A percentile compares a stretch with the other conserved stretches of the same genome.
phyloP scores from a whole-genome alignment of 30 jellyfish, hydroid and myxozoan species.

The Aurelia sp. region DNA sequence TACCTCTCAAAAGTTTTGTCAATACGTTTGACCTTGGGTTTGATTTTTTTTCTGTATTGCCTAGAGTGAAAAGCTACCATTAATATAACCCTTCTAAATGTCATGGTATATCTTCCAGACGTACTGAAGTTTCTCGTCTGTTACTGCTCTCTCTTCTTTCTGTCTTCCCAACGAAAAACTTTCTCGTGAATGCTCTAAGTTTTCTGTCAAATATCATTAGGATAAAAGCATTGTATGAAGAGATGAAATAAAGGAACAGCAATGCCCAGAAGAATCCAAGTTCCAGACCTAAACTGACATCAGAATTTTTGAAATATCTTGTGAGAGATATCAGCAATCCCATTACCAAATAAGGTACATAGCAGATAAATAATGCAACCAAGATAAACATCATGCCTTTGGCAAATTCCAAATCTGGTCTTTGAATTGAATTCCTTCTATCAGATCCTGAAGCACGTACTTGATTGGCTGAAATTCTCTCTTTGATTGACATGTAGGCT shows the following conservation, averaged over 20 bases:
- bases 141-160: no score
- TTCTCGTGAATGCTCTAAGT: background rate
- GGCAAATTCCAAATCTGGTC: conserved; percentile 34
- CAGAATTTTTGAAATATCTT: background rate
- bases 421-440: conserved; percentile 2
- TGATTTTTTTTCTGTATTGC: no score
- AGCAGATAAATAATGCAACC: conserved; percentile 29
- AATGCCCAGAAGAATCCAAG: conserved; percentile 1
- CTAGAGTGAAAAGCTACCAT: no score
- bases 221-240: conserved; percentile 22
- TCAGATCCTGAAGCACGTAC: background rate
- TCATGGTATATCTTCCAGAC: no score
- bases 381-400: conserved; percentile 33
- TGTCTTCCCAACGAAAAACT: no score
- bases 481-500: conserved; percentile 18
- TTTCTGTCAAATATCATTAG: conserved; percentile 24
- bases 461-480: background rate
- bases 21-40: no score
- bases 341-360: conserved; percentile 15
- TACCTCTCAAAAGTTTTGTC: no score
- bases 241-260: conserved; percentile 15
- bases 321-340: conserved; percentile 11
- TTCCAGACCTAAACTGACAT: background rate
- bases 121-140: no score
- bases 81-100: no score